Percentiles rank a stretch among this genome's conserved stretches.
Evolutionary conservation across 2,888 invertebrate genomes (phyloP).

Genomic region (Drosophila diplacantha): DNA sequence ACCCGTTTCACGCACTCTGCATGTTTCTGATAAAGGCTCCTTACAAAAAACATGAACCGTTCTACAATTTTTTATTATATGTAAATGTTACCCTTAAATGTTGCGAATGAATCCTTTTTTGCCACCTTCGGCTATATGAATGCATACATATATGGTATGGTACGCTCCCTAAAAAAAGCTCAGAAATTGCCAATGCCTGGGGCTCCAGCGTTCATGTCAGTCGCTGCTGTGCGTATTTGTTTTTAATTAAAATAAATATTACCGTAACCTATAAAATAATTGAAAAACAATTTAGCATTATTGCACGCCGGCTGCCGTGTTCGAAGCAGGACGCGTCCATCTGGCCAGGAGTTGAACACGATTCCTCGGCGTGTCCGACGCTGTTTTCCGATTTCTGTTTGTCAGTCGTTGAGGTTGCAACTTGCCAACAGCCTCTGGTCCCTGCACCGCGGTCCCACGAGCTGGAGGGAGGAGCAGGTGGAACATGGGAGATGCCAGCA

Average conservation of each 20-base stretch:
- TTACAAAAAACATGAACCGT: conserved; percentile 13
- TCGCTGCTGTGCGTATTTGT: conserved; percentile 51
- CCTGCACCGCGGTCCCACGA: neutral
- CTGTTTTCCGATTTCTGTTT: conserved; percentile 29
- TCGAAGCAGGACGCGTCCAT: conserved; percentile 3
- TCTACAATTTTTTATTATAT: neutral
- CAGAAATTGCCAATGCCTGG: conserved; percentile 10
- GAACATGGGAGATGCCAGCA: conserved; percentile 4
- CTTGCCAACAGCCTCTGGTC: conserved; percentile 16
- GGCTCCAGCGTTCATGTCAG: conserved; percentile 35
- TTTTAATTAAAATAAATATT: conserved; percentile 75
- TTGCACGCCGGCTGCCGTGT: conserved; percentile 32
- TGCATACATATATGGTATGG: neutral
- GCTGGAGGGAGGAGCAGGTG: neutral
- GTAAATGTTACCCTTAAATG: conserved; percentile 25
- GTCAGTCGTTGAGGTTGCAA: conserved; percentile 34
- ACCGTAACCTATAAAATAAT: conserved; percentile 73
- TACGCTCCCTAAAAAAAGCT: conserved; percentile 1
- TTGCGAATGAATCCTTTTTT: conserved; percentile 38
- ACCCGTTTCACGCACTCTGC: conserved; percentile 11
- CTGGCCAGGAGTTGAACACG: conserved; percentile 15
- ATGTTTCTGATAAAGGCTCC: conserved; percentile 25
- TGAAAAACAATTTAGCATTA: conserved; percentile 73
- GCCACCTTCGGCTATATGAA: neutral
- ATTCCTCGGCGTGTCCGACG: conserved; percentile 23